These are phyloP conservation scores for Boleophthalmus pectinirostris DNA, from an alignment of 2,113 vertebrate genomes.

Conservation along the genomic window DNA sequence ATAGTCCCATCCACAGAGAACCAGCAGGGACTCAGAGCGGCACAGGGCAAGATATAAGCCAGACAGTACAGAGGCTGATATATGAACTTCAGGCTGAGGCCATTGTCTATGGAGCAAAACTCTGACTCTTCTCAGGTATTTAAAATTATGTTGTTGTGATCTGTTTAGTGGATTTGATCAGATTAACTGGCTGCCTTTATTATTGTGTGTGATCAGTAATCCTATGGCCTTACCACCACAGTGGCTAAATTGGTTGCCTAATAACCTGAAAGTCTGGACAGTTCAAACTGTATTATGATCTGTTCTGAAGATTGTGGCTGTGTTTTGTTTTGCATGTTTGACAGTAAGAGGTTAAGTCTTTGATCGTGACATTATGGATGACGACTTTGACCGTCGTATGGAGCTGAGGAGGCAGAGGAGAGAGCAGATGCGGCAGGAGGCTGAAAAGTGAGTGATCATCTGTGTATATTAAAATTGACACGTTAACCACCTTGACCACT, in stretches of 20 bases:
- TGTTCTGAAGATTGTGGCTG: neutral
- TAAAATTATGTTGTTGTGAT: slow-evolving; percentile 23
- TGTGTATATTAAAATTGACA: neutral
- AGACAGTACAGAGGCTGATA: slow-evolving; percentile 58
- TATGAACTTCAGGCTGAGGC: slow-evolving; percentile 36
- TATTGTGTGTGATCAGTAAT: no score
- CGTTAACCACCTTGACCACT: no score
- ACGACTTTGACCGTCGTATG: slow-evolving; percentile 92
- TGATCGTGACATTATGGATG: slow-evolving; percentile 83
- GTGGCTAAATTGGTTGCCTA: no score
- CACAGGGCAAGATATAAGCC: slow-evolving; percentile 68
- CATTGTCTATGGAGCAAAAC: slow-evolving; percentile 54
- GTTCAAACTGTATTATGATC: neutral
- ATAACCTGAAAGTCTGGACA: no score
- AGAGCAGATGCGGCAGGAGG: slow-evolving; percentile 91
- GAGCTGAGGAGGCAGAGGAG: slow-evolving; percentile 95
- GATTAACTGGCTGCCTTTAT: neutral
- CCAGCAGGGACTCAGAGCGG: slow-evolving; percentile 63
- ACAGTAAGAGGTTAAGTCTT: slow-evolving; percentile 47
- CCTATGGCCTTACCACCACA: no score
- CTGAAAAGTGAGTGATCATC: slow-evolving; percentile 82
- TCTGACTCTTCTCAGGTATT: slow-evolving; percentile 61
- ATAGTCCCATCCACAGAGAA: slow-evolving; percentile 62
- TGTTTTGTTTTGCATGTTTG: slow-evolving; percentile 26
- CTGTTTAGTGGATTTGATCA: neutral